Base-by-base conservation (phyloP, 2,888 invertebrate species). In the Lepidonotus clava region DNA sequence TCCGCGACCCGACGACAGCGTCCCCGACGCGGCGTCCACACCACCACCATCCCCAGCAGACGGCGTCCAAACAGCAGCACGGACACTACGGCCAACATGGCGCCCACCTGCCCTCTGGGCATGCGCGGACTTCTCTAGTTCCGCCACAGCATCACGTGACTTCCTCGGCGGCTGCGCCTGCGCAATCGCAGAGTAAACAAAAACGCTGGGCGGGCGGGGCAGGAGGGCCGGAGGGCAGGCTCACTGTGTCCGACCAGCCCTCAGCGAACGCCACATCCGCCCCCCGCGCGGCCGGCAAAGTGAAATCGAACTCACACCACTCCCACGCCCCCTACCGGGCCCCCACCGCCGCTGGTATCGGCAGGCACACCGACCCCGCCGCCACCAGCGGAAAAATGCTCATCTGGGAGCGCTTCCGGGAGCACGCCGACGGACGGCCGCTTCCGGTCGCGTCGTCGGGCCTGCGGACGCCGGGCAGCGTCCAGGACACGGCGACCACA, bases 351-450 rank as follows among this genome's bases (percentile, higher is more conserved):
- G 38, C 71, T 36, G 11, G 51, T 51, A 14, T 51, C 6, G 8
- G 71, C 28, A 4, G 8, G 46, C 80, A 14, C 80, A 5, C 18
- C 41, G 51, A 51, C 51, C 8, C 24, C n/a, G 51, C 11, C 51
- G n/a, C 66, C 28, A 66, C 66, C 66, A 41, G 71, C 38, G 80
- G 80, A 11, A 80, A 80, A 28, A n/a, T 41, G 46, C 80, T 80
- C 28, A 24, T 80, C 28, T 80, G 80, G 80, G 46, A 80, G 80
- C 80, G 80, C 80, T 80, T 80, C 51, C 80, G 80, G 41, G 80
- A 80, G 46, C 80, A 80, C 41, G 46, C 41, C 28, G 80, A 32
- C 46, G 80, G 46, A 28, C 28, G 80, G 28, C n/a, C 5, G 11
- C 80, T 46, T 46, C 38, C 38, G 34, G 36, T n/a, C 36, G 71